phyloP scores from a whole-genome alignment of 2,888 invertebrate genomes.

The Deilephila elpenor region DNA sequence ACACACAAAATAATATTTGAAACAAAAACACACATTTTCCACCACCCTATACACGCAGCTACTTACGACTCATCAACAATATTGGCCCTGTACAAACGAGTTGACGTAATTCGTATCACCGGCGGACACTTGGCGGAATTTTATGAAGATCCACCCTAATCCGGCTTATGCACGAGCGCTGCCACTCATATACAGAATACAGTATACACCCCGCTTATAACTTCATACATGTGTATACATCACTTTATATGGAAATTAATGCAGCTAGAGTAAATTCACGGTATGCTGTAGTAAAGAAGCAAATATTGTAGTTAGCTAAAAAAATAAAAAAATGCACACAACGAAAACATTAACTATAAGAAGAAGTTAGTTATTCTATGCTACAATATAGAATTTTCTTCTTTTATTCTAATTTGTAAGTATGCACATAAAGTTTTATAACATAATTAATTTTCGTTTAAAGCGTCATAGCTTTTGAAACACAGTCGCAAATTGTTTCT shows the following conservation, averaged over 20 bases:
- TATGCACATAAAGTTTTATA: too few relatives aligned
- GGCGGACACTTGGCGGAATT: slow-evolving; percentile 64
- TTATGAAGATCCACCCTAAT: slow-evolving; percentile 61
- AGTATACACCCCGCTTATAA: slow-evolving; percentile 8
- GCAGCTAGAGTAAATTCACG: background rate
- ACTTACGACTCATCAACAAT: slow-evolving; percentile 56
- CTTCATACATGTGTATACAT: background rate
- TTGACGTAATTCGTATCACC: slow-evolving; percentile 60
- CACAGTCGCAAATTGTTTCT: too few relatives aligned
- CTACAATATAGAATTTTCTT: too few relatives aligned
- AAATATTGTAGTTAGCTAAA: too few relatives aligned
- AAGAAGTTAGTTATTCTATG: too few relatives aligned
- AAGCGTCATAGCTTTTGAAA: too few relatives aligned
- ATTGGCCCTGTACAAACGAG: slow-evolving; percentile 62
- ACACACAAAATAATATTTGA: background rate
- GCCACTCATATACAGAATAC: slow-evolving; percentile 26
- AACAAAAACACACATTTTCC: background rate
- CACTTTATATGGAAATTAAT: background rate
- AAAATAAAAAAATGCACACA: too few relatives aligned
- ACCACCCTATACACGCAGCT: slow-evolving; percentile 39
- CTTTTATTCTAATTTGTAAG: too few relatives aligned
- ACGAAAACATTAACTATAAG: too few relatives aligned
- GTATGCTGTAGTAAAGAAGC: too few relatives aligned
- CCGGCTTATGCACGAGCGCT: slow-evolving; percentile 32
- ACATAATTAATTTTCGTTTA: too few relatives aligned